Base-by-base conservation (phyloP, 2,113 vertebrate species). In the Cyrtonyx montezumae region DNA sequence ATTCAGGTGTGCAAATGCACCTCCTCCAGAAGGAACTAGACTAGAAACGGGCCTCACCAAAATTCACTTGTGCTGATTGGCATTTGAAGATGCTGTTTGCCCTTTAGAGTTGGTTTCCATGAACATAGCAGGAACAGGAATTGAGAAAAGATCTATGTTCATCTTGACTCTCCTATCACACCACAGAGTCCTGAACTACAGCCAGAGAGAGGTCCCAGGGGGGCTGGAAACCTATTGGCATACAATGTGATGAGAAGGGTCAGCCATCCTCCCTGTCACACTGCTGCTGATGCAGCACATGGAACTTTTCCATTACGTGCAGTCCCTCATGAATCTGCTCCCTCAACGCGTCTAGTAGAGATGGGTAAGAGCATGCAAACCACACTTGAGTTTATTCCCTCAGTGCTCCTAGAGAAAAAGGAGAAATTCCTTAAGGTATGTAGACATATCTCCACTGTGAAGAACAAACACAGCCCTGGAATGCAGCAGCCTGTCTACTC, bases 401-500 rank as follows among this genome's bases (percentile, higher is more conserved):
- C 42, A 10, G 0, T 30, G 15, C 80, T 13, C 0, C 48, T 12
- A 58, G 20, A 80, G 36, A 40, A 51, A 79, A 53, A 66, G 76
- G 76, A 79, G 81, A 87, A 90, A 66, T 63, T 65, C 74, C 80
- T 22, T 3, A 20, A 71, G 77, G 73, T 91, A 73, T 84, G 51
- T 2, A 61, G 67, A 56, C 66, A 70, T 84, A 87, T 82, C 87
- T 62, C 18, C 81, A 22, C 65, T 34, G 11, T 30, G 10, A 58
- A 83, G 88, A 88, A 75, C 20, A 85, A 93, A 68, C 66, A 12
- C 59, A 90, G 67, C 59, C 55, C 58, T 86, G 88, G 84, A 94
- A 94, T 73, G 85, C 92, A 66, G 26, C 21, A 79, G 81, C 79
- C 58, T 86, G 80, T 77, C 94, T 90, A 87, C 87, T 87, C 94